These are phyloP conservation scores for Macrostomum lignano DNA, from an alignment of 1,140 invertebrate species.

Conservation along the genomic window DNA sequence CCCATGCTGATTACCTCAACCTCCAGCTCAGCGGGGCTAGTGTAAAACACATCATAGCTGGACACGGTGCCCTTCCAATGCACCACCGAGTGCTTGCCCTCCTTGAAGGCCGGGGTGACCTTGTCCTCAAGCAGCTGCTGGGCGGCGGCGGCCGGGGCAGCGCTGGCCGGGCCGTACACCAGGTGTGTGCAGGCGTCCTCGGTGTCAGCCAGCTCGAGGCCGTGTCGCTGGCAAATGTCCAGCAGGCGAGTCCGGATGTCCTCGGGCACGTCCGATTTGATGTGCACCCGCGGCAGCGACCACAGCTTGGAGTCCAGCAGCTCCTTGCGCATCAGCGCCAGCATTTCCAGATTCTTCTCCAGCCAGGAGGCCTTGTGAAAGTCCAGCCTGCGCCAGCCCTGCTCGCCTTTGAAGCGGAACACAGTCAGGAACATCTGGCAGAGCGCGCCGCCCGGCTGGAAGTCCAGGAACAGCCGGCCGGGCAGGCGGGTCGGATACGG, in stretches of 20 bases:
- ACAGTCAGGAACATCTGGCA: constrained; percentile 70
- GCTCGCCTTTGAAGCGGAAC: constrained; percentile 74
- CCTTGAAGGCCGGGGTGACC: no score
- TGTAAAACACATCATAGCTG: constrained; percentile 63
- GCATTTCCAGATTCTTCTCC: constrained; percentile 71
- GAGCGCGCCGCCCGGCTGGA: constrained; percentile 60
- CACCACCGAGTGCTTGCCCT: no score
- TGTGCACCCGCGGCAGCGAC: constrained; percentile 40
- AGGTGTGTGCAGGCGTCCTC: no score
- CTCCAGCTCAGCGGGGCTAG: constrained; percentile 42
- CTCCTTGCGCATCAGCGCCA: constrained; percentile 59
- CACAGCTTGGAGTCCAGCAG: constrained; percentile 50
- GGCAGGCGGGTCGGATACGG: constrained; percentile 3
- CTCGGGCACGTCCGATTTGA: no score
- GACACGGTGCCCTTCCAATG: no score
- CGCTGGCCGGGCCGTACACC: no score
- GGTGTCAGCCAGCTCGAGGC: no score
- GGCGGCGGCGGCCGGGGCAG: no score
- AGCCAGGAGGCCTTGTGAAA: constrained; percentile 53
- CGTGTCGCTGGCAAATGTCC: no score
- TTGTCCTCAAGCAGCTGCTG: no score
- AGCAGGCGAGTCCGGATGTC: no score
- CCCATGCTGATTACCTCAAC: constrained; percentile 17
- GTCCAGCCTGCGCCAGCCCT: constrained; percentile 43
- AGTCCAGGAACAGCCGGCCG: constrained; percentile 44